Evolutionary conservation across 1,140 invertebrate genomes (phyloP).

Genomic region (Heterodera schachtii): DNA sequence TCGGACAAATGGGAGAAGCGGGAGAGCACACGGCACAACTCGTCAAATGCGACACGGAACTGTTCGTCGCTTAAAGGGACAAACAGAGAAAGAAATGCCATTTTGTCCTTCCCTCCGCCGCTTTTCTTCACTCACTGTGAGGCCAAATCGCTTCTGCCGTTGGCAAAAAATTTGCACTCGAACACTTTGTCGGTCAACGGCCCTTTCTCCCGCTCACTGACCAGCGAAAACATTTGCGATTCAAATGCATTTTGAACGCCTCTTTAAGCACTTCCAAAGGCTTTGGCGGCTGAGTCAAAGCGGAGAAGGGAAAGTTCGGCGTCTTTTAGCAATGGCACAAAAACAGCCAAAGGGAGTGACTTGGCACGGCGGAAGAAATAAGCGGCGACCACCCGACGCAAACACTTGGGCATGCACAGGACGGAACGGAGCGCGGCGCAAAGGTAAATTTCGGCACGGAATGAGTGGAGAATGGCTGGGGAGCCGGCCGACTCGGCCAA

Average conservation of each 20-base stretch:
- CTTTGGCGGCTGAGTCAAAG: too few species aligned
- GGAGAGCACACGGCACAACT: conserved; percentile 24
- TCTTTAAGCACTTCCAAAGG: too few species aligned
- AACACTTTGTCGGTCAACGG: conserved; percentile 30
- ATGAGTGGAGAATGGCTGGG: conserved; percentile 52
- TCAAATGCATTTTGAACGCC: too few species aligned
- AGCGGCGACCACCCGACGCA: too few species aligned
- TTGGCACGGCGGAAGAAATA: too few species aligned
- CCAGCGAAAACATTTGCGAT: conserved; percentile 21
- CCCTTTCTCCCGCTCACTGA: conserved; percentile 29
- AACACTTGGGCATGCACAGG: too few species aligned
- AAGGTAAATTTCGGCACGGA: conserved; percentile 62
- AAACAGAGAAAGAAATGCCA: background rate
- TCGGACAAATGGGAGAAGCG: conserved; percentile 26
- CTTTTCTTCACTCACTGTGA: background rate
- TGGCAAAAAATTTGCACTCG: conserved; percentile 24
- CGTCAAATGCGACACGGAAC: conserved; percentile 34
- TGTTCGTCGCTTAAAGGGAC: conserved; percentile 25
- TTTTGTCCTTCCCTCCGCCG: background rate
- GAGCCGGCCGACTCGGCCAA: conserved; percentile 62
- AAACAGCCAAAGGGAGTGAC: too few species aligned
- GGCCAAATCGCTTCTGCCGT: background rate
- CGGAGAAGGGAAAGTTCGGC: too few species aligned
- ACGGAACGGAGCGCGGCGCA: conserved; percentile 44
- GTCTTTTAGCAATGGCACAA: too few species aligned